phyloP scores from a whole-genome alignment of 2,888 invertebrate species.

The Papilio gigon region DNA sequence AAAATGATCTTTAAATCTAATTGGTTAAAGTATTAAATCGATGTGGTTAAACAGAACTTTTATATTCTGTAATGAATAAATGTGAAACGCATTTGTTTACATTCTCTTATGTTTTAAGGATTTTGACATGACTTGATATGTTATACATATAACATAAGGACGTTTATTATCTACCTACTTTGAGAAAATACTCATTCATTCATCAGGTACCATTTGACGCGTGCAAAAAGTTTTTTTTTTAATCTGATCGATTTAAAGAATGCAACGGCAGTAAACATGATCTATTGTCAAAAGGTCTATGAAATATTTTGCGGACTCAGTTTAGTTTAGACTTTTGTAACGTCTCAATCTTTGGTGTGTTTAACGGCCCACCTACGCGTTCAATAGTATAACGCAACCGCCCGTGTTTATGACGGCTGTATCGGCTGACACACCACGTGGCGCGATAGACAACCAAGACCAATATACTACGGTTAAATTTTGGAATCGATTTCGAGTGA shows the following conservation, averaged over 20 bases:
- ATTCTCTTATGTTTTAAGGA: constrained; percentile 1
- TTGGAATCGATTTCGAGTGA: not conserved
- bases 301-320: no score
- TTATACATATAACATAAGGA: not conserved
- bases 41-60: not conserved
- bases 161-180: not conserved
- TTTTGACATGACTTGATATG: not conserved
- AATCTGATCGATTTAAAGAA: no score
- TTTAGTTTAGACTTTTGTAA: no score
- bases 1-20: not conserved
- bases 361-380: no score
- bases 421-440: no score
- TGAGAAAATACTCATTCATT: not conserved
- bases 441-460: no score
- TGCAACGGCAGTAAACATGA: no score
- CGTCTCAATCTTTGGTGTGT: no score
- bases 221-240: not conserved
- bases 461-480: no score
- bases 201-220: not conserved
- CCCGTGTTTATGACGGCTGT: no score
- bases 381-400: no score
- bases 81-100: constrained; percentile 14
- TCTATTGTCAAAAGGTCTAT: no score
- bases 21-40: constrained; percentile 2
- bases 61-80: constrained; percentile 21